A percentile compares a stretch with the other conserved stretches of the same genome.
Evolutionary conservation across 2,113 vertebrate species (phyloP).

Genomic region (Callorhinus ursinus): DNA sequence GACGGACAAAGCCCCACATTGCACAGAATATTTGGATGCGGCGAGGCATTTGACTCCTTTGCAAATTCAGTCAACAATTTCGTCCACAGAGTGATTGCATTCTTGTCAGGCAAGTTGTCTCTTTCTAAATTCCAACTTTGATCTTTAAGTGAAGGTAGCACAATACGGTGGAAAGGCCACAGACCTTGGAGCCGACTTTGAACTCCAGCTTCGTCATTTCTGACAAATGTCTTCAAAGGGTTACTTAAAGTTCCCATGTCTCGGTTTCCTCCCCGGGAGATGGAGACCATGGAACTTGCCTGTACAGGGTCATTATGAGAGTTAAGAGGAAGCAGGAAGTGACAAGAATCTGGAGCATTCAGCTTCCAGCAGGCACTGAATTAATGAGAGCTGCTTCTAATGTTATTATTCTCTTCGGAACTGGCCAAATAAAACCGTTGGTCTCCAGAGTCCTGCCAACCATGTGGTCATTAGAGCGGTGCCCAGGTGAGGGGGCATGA

Average conservation of each 20-base stretch:
- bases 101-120: background rate
- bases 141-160: background rate
- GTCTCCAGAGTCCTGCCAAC: background rate
- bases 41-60: background rate
- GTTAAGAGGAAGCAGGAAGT: background rate
- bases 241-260: background rate
- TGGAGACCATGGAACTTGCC: background rate
- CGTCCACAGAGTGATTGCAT: background rate
- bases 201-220: background rate
- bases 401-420: background rate
- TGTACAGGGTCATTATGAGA: background rate
- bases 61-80: background rate
- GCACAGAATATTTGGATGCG: background rate
- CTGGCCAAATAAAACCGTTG: background rate
- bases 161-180: background rate
- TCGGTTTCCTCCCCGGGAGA: background rate
- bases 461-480: too few species aligned
- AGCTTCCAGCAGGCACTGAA: too few species aligned
- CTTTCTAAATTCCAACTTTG: background rate
- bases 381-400: background rate
- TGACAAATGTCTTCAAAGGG: background rate
- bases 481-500: background rate
- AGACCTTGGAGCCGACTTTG: background rate
- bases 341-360: background rate
- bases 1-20: background rate